Conservation (phyloP, 2,888 invertebrate species). For the Macrosiphum euphorbiae region DNA sequence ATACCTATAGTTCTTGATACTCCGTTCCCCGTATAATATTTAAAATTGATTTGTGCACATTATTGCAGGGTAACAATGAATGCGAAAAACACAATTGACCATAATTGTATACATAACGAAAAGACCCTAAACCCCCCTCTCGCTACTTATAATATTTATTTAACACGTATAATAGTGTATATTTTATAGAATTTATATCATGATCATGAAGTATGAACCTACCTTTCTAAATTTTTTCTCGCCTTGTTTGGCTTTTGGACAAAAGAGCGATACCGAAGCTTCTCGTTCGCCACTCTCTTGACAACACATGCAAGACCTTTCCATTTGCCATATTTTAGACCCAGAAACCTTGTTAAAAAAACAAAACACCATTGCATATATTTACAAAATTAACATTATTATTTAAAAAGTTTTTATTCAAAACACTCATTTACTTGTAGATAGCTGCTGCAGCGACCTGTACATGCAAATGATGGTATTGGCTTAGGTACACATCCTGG, state of each 20-base stretch:
- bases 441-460: slow-evolving; percentile 91
- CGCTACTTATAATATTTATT: neutral
- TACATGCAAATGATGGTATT: slow-evolving; percentile 93
- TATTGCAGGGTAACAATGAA: neutral
- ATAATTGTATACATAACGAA: no score
- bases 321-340: slow-evolving; percentile 97
- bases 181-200: neutral
- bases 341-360: slow-evolving; percentile 82
- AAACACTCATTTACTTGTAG: slow-evolving; percentile 78
- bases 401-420: neutral
- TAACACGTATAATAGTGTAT: neutral
- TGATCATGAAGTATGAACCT: neutral
- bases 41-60: neutral
- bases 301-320: slow-evolving; percentile 94
- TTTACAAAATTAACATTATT: neutral
- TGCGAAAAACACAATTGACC: no score
- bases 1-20: no score
- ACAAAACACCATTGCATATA: neutral
- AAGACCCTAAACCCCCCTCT: neutral
- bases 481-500: slow-evolving; percentile 93
- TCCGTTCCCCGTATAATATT: neutral
- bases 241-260: slow-evolving; percentile 89
- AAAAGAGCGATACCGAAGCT: slow-evolving; percentile 88
- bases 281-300: slow-evolving; percentile 94
- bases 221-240: slow-evolving; percentile 89